Evolutionary conservation across 2,888 invertebrate species (phyloP), one percentile per base, ranked within the genome.

Genomic region (Drosophila recens): DNA sequence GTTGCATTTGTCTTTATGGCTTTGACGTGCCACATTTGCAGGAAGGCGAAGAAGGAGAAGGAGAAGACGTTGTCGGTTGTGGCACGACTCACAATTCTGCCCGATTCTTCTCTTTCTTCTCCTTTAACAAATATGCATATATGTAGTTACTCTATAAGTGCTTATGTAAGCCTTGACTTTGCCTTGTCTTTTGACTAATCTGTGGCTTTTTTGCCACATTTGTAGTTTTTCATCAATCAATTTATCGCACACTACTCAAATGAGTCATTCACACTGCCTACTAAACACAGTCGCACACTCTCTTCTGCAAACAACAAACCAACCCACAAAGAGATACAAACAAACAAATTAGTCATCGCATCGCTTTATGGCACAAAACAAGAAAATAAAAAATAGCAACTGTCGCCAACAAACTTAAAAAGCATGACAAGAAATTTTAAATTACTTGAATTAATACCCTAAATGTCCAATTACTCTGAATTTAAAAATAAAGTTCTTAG

Each of bases 1-100:
- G 85, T 72, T 90, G 86, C 84, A 83, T 71, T 74, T 74, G 72
- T 51, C 69, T 69, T 63, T 51, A 63, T 72, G 71, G 52, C 79
- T 67, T 58, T 78, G 78, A 72, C 72, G 71, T 74, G 77, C 72
- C 56, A 56, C 64, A 43, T 51, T 56, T 36, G 30, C 27, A 48
- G 34, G 36, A 38, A 42, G 43, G n/a, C 10, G 42, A 38, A 42
- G 43, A n/a, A 36, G 34, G n/a, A n/a, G 42, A 38, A 42, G 43
- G n/a, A 10, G 36, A 38, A 46, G 43, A 11, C 3, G 53, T 23
- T 23, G 23, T 8, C 30, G 30, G 2, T 30, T 30, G 30, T 30
- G 30, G n/a, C 46, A 40, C 45, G 56, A 63, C 62, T 52, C 45
- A 62, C 45, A 17, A 30, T 27, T 27, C 34, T 33, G 6, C 10